These are phyloP conservation scores for Alosa sapidissima DNA, from an alignment of 2,797 vertebrate genomes.

Conservation along the genomic window DNA sequence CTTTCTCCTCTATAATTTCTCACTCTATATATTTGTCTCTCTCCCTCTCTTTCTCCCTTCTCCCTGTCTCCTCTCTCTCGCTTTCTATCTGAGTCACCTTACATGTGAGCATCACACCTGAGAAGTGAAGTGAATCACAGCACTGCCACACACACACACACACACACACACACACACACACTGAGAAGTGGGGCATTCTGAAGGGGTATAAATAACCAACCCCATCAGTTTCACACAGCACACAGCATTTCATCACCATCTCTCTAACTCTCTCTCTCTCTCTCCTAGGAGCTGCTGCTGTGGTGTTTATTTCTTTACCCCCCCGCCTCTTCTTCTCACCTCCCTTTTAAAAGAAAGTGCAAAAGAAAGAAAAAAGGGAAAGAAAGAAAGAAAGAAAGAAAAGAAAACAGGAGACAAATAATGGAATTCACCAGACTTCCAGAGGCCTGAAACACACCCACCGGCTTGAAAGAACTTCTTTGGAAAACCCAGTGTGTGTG, in stretches of 20 bases:
- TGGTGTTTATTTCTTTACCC: not conserved
- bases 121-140: constrained; percentile 10
- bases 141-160: constrained; percentile 14
- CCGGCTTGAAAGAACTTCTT: not conserved
- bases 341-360: not conserved
- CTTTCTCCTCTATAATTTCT: not conserved
- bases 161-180: constrained; percentile 24
- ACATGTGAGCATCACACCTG: not conserved
- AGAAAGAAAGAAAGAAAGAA: not conserved
- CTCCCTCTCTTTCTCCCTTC: not conserved
- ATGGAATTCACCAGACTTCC: not conserved
- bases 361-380: not conserved
- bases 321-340: not conserved
- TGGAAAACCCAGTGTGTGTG: not conserved
- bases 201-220: constrained; percentile 19
- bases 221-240: not conserved
- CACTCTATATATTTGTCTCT: not conserved
- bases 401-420: not conserved
- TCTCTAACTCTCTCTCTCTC: not conserved
- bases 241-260: constrained; percentile 15
- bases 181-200: constrained; percentile 8
- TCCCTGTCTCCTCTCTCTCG: not conserved
- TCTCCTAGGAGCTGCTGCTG: not conserved
- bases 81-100: not conserved
- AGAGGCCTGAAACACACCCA: not conserved